Base-by-base conservation (phyloP, 2,888 invertebrate species). In the Pseudococcus viburni region DNA sequence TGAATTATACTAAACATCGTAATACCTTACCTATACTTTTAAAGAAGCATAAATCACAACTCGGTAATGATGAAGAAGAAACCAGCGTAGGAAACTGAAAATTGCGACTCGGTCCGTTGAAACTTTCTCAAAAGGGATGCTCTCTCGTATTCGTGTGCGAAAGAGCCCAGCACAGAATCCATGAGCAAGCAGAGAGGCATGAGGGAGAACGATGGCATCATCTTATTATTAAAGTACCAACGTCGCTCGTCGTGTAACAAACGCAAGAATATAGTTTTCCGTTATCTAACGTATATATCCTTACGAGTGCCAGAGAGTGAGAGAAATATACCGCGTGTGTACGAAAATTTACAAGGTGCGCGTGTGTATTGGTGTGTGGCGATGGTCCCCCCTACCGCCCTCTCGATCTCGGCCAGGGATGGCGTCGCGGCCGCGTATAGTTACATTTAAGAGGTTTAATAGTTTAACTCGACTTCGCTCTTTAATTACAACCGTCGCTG, bases 381-480 rank as follows among this genome's bases (percentile, higher is more conserved):
- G 68, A n/a, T 48, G 39, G 48, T 39, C 48, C 33, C 59, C 15
- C 51, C 15, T 51, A 0, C 51, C 5, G 12, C 12, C 46, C 2
- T 8, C 12, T 46, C 6, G 48, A 26, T n/a, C 8, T 6, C 5
- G 55, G 17, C 17, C 12, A 17, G 55, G 55, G 5, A 33, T 3
- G 26, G 17, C 15, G n/a, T 33, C 64, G 42, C 64, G 68, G 48
- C 86, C 55, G 42, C 55, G 51, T 51, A 51, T 84, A 84, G 85
- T 86, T 86, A 86, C 64, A 86, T 87, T 87, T 80, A 87, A 80
- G 87, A 87, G 87, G 87, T 87, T 86, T 86, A 87, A 87, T 87
- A 87, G 77, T 87, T 87, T 80, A 86, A 86, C 86, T 86, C 55
- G 87, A 87, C 87, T 87, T 87, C 83, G 80, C 46, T 46, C 46